Evolutionary conservation across 2,888 invertebrate genomes (phyloP).

Genomic region (Conomelus anceps): DNA sequence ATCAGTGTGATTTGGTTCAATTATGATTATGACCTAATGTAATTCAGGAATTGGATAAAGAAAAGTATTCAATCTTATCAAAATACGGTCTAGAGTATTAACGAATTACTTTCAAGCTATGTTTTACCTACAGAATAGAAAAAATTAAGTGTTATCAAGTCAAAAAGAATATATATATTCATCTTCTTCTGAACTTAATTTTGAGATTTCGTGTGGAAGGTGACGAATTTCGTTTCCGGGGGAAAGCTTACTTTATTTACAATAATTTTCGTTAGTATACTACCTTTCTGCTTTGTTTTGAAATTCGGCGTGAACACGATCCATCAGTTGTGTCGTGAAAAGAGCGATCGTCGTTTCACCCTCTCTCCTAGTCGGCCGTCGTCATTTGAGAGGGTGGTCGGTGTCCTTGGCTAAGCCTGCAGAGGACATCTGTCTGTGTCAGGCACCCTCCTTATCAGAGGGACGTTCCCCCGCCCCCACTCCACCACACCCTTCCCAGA

Average conservation of each 20-base stretch:
- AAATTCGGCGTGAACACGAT: neutral
- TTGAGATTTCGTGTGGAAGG: neutral
- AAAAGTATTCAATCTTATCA: too few species aligned
- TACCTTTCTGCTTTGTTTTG: neutral
- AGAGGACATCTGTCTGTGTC: conserved; percentile 11
- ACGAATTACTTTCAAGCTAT: too few species aligned
- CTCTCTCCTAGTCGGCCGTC: too few species aligned
- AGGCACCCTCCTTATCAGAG: conserved; percentile 1
- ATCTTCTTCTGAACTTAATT: too few species aligned
- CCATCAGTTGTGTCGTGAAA: neutral
- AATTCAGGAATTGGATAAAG: too few species aligned
- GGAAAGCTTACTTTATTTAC: too few species aligned
- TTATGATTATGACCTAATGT: too few species aligned
- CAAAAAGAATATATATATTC: too few species aligned
- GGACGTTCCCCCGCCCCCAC: neutral
- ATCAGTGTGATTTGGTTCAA: too few species aligned
- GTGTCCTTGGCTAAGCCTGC: conserved; percentile 6
- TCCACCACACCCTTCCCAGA: neutral
- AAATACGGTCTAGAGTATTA: too few species aligned
- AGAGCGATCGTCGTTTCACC: neutral
- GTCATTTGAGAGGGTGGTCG: neutral
- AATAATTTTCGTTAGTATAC: neutral
- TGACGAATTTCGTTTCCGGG: neutral
- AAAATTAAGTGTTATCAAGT: too few species aligned
- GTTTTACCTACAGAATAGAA: too few species aligned